Percentiles rank a stretch among this genome's conserved stretches.
These are phyloP conservation scores for Gallinago nigripennis DNA, from an alignment of 2,797 vertebrate species.

Conservation along the genomic window DNA sequence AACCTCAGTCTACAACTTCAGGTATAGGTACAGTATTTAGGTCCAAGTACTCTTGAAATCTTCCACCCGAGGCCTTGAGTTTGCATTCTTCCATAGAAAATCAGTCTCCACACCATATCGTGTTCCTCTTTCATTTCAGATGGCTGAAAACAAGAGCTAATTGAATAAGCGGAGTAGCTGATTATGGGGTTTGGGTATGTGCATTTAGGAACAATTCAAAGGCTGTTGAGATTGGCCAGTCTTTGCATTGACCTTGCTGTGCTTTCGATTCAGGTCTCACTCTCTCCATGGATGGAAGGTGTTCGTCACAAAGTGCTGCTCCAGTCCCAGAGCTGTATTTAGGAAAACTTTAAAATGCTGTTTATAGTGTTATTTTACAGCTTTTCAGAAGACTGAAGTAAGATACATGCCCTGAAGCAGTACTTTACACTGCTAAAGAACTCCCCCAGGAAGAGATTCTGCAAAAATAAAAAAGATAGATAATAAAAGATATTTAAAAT, in stretches of 20 bases:
- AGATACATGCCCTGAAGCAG: neutral
- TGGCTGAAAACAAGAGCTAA: neutral
- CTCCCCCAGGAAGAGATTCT: neutral
- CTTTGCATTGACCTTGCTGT: neutral
- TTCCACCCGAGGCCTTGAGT: neutral
- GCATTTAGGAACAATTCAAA: neutral
- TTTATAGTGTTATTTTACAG: neutral
- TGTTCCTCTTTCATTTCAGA: neutral
- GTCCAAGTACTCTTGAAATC: neutral
- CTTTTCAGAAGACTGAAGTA: neutral
- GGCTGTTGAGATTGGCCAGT: neutral
- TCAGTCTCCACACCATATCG: neutral
- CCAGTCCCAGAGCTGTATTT: neutral
- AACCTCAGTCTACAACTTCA: neutral
- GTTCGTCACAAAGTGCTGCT: neutral
- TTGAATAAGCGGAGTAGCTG: neutral
- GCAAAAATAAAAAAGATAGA: neutral
- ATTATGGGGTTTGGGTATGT: neutral
- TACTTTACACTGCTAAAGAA: neutral
- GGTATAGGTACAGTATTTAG: neutral
- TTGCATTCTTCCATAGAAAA: neutral
- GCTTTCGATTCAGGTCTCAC: neutral
- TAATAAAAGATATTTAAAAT: neutral
- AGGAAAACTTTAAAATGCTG: neutral
- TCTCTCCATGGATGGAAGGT: fast-evolving